Evolutionary conservation across 2,888 invertebrate species (phyloP).

Genomic region (Hypomecis punctinalis): DNA sequence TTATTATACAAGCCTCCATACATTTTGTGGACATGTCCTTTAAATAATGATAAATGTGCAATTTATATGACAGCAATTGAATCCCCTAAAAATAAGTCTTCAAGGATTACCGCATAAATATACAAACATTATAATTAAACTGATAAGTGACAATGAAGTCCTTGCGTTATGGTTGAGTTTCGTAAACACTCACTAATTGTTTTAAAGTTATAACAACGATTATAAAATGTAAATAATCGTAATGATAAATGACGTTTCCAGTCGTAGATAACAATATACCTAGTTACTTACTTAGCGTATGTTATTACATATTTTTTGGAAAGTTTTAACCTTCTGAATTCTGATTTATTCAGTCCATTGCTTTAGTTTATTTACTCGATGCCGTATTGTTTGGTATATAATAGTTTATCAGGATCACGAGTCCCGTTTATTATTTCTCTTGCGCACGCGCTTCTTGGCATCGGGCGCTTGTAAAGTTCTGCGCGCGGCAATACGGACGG

Average conservation of each 20-base stretch:
- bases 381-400: conserved; percentile 4
- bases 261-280: background rate
- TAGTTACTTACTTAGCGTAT: too few relatives aligned
- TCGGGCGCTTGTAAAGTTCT: conserved; percentile 33
- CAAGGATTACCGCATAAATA: too few relatives aligned
- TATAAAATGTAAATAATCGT: conserved; percentile 7
- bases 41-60: too few relatives aligned
- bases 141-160: background rate
- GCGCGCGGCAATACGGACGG: conserved; percentile 43
- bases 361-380: conserved; percentile 9
- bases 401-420: conserved; percentile 15
- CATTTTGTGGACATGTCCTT: too few relatives aligned
- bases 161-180: background rate
- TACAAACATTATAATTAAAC: background rate
- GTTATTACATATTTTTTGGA: background rate
- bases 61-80: too few relatives aligned
- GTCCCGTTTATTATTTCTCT: conserved; percentile 29
- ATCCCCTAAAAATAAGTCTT: too few relatives aligned
- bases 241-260: conserved; percentile 6
- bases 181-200: conserved; percentile 2
- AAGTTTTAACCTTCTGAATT: conserved; percentile 2
- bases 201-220: background rate
- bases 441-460: conserved; percentile 44
- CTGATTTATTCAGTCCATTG: conserved; percentile 5
- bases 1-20: too few relatives aligned